Conservation (phyloP, 2,888 invertebrate species). For the Trissonchulus latispiculum region DNA sequence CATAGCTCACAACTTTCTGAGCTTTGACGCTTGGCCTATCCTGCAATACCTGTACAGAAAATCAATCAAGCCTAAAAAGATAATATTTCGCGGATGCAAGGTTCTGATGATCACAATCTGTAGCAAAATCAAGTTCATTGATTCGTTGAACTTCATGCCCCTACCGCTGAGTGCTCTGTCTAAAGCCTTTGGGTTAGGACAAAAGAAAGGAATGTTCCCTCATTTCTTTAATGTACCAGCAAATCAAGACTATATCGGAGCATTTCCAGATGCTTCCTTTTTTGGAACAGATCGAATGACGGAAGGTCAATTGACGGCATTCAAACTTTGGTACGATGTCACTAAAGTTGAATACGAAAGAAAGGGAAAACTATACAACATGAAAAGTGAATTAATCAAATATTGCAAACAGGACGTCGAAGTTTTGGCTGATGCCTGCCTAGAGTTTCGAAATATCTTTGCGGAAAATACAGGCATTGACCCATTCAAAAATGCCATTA, state of each 20-base stretch:
- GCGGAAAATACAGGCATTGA: not conserved
- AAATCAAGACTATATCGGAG: not conserved
- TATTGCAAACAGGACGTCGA: not conserved
- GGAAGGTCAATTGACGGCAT: not conserved
- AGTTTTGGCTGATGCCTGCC: not conserved
- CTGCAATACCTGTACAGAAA: not conserved
- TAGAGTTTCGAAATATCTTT: not conserved
- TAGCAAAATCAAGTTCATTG: not conserved
- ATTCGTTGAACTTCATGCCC: not conserved
- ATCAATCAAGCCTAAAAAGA: not conserved
- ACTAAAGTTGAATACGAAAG: too few species aligned
- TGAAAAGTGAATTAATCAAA: not conserved
- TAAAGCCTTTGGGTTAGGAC: not conserved
- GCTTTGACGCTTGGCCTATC: not conserved
- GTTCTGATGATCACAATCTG: not conserved
- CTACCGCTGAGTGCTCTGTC: not conserved
- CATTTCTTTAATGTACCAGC: not conserved
- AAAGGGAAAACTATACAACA: not conserved
- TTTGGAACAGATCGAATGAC: conserved; percentile 2
- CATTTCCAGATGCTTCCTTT: not conserved
- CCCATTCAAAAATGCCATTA: not conserved
- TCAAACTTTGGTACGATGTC: not conserved
- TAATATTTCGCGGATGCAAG: not conserved
- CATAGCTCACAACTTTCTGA: not conserved
- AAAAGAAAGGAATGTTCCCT: conserved; percentile 5